Conservation (phyloP, 2,113 vertebrate species). For the Rhinoderma darwinii region DNA sequence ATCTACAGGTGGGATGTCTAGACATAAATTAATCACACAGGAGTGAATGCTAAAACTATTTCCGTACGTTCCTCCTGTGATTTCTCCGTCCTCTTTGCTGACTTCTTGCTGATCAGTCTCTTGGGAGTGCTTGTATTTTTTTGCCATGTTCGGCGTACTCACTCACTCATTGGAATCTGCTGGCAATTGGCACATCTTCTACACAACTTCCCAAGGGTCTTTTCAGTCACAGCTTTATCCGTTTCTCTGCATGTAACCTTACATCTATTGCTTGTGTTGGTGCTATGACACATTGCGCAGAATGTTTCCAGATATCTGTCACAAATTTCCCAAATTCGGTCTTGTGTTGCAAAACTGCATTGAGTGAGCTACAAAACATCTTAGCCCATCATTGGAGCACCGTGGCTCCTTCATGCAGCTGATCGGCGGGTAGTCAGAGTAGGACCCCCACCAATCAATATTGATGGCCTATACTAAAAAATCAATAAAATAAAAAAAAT, state of each 20-base stretch:
- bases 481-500: too few relatives aligned
- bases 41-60: not conserved
- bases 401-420: too few relatives aligned
- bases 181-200: not conserved
- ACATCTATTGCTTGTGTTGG: not conserved
- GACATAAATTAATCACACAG: not conserved
- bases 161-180: not conserved
- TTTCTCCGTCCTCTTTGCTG: not conserved
- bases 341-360: too few relatives aligned
- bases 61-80: conserved; percentile 18
- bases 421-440: too few relatives aligned
- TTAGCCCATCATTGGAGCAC: not conserved
- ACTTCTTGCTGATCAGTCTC: not conserved
- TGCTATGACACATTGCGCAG: not conserved
- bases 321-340: not conserved
- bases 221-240: not conserved
- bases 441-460: too few relatives aligned
- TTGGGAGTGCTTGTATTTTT: not conserved
- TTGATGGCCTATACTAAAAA: too few relatives aligned
- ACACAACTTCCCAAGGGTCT: conserved; percentile 10
- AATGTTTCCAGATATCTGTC: not conserved
- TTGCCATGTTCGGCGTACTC: not conserved
- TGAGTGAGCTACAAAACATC: too few relatives aligned
- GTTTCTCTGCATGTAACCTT: not conserved
- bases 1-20: not conserved